Evolutionary conservation across 1,140 invertebrate genomes (phyloP).

Genomic region (Panagrolaimus sp.): DNA sequence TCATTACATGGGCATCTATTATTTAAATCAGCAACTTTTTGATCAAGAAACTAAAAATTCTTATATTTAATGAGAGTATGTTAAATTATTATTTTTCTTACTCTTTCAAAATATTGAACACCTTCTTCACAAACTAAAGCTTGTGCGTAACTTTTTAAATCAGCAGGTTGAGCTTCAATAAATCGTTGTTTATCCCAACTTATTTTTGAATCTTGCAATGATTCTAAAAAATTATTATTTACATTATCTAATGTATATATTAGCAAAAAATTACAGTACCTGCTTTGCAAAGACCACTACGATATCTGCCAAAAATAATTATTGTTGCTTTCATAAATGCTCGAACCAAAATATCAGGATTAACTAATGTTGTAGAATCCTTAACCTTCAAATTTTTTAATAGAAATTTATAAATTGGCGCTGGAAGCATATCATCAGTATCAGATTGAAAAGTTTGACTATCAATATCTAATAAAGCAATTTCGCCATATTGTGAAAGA

Average conservation of each 20-base stretch:
- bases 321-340: constrained; percentile 10
- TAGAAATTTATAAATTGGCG: neutral
- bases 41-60: neutral
- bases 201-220: neutral
- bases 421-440: neutral
- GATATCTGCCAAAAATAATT: constrained; percentile 5
- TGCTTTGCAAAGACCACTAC: constrained; percentile 7
- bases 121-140: constrained; percentile 8
- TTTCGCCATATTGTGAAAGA: neutral
- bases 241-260: too few species aligned
- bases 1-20: neutral
- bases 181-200: constrained; percentile 4
- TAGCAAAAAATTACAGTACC: too few species aligned
- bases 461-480: constrained; percentile 5
- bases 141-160: neutral
- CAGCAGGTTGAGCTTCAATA: neutral
- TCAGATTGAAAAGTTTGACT: neutral
- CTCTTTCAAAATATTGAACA: constrained; percentile 7
- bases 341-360: neutral
- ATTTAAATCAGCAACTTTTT: neutral
- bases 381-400: neutral
- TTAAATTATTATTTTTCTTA: too few species aligned
- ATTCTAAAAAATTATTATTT: constrained; percentile 6
- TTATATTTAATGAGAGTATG: too few species aligned
- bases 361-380: neutral